Percentiles rank a stretch among this genome's conserved stretches.
Evolutionary conservation across 2,888 invertebrate genomes (phyloP).

Genomic region (Oscheius myriophilus): DNA sequence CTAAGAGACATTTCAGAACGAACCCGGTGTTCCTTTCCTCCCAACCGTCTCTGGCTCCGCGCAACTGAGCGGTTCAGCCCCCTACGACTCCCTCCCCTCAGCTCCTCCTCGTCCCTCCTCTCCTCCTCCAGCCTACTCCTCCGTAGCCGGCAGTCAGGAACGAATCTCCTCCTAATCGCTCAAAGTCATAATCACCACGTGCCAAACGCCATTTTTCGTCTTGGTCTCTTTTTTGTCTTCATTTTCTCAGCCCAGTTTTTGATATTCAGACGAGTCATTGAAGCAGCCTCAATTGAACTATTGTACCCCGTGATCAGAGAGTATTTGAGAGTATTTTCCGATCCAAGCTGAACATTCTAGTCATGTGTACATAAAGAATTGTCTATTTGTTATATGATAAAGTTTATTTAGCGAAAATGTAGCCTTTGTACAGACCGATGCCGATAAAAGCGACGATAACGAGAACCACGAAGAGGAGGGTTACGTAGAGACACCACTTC

Average conservation of each 20-base stretch:
- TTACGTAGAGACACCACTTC: constrained; percentile 20
- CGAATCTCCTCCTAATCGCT: constrained; percentile 13
- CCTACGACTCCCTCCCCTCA: constrained; percentile 16
- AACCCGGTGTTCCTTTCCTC: constrained; percentile 4
- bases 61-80: neutral
- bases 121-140: constrained; percentile 35
- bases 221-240: too few relatives aligned
- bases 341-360: constrained; percentile 24
- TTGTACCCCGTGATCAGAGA: constrained; percentile 3
- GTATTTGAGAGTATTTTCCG: neutral
- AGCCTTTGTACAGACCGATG: constrained; percentile 17
- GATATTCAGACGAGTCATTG: too few relatives aligned
- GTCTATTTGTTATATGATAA: neutral
- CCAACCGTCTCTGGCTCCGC: constrained; percentile 9
- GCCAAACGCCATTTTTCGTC: neutral
- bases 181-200: too few relatives aligned
- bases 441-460: constrained; percentile 14
- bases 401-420: constrained; percentile 4
- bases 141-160: constrained; percentile 28
- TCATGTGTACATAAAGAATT: constrained; percentile 25
- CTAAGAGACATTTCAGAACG: neutral
- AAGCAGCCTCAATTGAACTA: too few relatives aligned
- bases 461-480: constrained; percentile 14
- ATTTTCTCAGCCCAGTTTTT: neutral
- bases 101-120: constrained; percentile 22